These are phyloP conservation scores for Hydractinia echinata DNA, from an alignment of 30 jellyfish, hydroid and myxozoan species.

Conservation along the genomic window DNA sequence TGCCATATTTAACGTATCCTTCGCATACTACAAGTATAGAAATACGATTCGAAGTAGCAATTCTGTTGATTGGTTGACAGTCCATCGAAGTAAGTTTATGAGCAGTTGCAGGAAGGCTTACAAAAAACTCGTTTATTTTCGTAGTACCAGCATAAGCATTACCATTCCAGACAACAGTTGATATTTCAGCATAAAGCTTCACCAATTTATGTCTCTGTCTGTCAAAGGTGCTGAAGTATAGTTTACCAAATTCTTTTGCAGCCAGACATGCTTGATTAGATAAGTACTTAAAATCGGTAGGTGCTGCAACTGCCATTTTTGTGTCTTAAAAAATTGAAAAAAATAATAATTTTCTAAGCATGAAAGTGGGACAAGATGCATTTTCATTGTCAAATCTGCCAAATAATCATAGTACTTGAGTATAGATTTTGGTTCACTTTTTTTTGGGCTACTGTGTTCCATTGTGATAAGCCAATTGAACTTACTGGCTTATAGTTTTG, in stretches of 20 bases:
- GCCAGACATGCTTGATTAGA: conserved; percentile 80
- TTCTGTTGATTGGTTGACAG: conserved; percentile 79
- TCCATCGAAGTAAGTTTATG: conserved; percentile 66
- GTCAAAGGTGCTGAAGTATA: conserved; percentile 57
- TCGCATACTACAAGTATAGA: conserved; percentile 60
- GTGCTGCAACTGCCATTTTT: conserved; percentile 5
- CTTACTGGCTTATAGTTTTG: too few relatives aligned
- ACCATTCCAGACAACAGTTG: conserved; percentile 89
- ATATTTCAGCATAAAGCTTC: conserved; percentile 65
- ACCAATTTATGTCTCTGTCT: conserved; percentile 70
- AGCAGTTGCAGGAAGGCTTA: conserved; percentile 64
- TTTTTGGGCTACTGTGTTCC: too few relatives aligned
- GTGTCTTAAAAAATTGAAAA: conserved; percentile 1
- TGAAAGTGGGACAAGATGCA: too few relatives aligned
- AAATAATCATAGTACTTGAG: too few relatives aligned
- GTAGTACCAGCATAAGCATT: conserved; percentile 55
- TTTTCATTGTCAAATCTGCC: too few relatives aligned
- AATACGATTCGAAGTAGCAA: conserved; percentile 62
- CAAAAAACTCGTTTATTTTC: conserved; percentile 52
- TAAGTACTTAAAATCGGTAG: conserved; percentile 50
- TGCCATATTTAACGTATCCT: conserved; percentile 62
- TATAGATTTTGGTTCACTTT: too few relatives aligned
- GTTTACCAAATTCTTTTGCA: conserved; percentile 69
- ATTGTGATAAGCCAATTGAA: too few relatives aligned
- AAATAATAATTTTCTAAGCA: not conserved